phyloP scores from a whole-genome alignment of 1,140 invertebrate species.

The Camponotus pennsylvanicus region DNA sequence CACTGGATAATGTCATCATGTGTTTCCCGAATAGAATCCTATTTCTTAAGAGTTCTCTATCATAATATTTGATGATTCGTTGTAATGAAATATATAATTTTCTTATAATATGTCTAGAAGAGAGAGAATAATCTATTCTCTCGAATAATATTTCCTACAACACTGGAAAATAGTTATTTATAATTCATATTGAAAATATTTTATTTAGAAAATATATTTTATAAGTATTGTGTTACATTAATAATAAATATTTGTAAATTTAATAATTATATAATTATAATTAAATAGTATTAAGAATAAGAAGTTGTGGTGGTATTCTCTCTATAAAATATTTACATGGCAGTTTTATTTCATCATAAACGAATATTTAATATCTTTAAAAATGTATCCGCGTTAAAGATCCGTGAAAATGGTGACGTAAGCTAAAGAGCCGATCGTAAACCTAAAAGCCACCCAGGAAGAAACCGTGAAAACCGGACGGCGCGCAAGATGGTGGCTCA shows the following conservation, averaged over 20 bases:
- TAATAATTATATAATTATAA: too few species aligned
- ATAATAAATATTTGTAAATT: too few species aligned
- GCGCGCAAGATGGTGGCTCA: conserved; percentile 63
- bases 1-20: not conserved
- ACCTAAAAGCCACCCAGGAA: conserved; percentile 31
- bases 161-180: not conserved
- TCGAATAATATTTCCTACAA: not conserved
- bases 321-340: not conserved
- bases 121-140: not conserved
- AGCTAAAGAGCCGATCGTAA: conserved; percentile 26
- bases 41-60: not conserved
- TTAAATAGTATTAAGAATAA: not conserved
- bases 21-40: conserved; percentile 9
- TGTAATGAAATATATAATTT: not conserved
- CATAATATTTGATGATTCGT: not conserved
- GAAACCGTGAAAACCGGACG: conserved; percentile 26
- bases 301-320: not conserved
- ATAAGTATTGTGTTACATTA: too few species aligned
- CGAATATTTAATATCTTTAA: not conserved
- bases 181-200: not conserved
- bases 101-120: not conserved
- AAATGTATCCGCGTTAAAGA: not conserved
- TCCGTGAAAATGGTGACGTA: not conserved
- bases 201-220: too few species aligned
- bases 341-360: not conserved